Evolutionary conservation across 2,797 vertebrate genomes (phyloP), one percentile per base, ranked within the genome.

Genomic region (Sebastolobus alascanus): DNA sequence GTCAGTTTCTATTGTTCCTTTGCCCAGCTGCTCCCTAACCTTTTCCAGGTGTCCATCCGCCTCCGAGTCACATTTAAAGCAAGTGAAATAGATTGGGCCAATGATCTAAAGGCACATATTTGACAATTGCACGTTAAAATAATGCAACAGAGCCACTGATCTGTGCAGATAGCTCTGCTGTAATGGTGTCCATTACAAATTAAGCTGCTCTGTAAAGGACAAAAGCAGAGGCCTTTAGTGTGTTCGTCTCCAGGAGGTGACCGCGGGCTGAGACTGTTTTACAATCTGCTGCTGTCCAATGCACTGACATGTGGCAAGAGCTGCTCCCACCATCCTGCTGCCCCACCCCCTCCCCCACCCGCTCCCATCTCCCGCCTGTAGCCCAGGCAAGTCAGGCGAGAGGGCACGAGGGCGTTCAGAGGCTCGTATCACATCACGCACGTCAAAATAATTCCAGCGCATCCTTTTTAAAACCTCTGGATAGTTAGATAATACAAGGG

Each of bases 251-350:
- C 75, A 67, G 86, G 82, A 89, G 86, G 80, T 68, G 84, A 75
- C 54, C 5, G 8, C 8, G 8, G 71, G 54, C 77, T 76, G 83
- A 58, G 85, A 68, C 81, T 83, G 84, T 78, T 87, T 90, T 63
- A 74, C 89, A 92, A 88, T 92, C 88, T 92, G 88, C 84, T 86
- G 71, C 80, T 83, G 68, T 92, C 89, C 84, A 90, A 90, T 79
- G 82, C 77, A 79, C 74, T 65, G 92, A 91, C 92, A 94, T 94
- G 90, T 93, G 92, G 91, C 84, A 75, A 9, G 80, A 60, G 65
- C 74, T 84, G 90, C 83, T 86, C 78, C 79, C 68, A 33, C 82
- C 67, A 58, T 72, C 80, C 63, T 50, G 75, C 81, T 46, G 77
- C 84, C 87, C 90, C 74, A 73, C 63, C 63, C 61, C 59, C 38